Evolutionary conservation across 2,797 vertebrate genomes (phyloP).

Genomic region (Thaleichthys pacificus): DNA sequence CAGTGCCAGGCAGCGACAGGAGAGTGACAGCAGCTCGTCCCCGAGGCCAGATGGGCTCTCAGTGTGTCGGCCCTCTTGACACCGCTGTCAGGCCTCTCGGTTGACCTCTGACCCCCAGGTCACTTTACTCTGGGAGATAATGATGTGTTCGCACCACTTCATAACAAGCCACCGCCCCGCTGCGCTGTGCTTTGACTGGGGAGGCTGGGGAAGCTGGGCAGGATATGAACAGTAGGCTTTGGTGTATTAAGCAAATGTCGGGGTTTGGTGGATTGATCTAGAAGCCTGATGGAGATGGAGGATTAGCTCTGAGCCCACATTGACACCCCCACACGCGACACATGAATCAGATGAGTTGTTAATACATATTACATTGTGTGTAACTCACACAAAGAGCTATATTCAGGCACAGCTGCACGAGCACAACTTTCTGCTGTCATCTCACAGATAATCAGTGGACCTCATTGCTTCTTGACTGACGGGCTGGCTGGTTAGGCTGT

Average conservation of each 20-base stretch:
- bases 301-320: neutral
- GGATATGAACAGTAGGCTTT: neutral
- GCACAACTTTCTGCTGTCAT: neutral
- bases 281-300: neutral
- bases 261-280: too few relatives aligned
- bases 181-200: constrained; percentile 6
- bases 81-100: constrained; percentile 73
- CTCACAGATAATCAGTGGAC: too few relatives aligned
- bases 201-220: neutral
- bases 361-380: too few relatives aligned
- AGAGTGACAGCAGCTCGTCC: constrained; percentile 61
- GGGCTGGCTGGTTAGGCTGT: too few relatives aligned
- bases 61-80: constrained; percentile 70
- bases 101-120: constrained; percentile 75
- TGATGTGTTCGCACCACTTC: constrained; percentile 72
- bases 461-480: too few relatives aligned
- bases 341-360: too few relatives aligned
- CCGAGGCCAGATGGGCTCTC: constrained; percentile 71
- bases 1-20: constrained; percentile 33
- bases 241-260: too few relatives aligned
- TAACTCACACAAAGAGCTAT: neutral
- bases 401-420: neutral
- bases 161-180: constrained; percentile 41
- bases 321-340: too few relatives aligned
- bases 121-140: constrained; percentile 68